Percentiles rank a stretch among this genome's conserved stretches.
phyloP scores from a whole-genome alignment of 2,113 vertebrate species.

The Mus pahari region DNA sequence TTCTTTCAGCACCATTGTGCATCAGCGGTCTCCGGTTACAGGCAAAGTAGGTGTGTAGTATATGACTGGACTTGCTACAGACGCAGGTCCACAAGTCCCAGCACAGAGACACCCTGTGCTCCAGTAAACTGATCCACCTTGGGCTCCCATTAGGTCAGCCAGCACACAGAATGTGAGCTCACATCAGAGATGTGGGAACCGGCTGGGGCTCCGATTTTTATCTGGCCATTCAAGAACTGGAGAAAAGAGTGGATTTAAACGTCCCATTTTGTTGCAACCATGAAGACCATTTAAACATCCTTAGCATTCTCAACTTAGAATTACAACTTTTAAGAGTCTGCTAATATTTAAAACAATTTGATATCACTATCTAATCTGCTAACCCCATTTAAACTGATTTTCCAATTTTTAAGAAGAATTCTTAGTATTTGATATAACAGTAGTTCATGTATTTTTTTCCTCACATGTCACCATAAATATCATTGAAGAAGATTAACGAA shows the following conservation, averaged over 20 bases:
- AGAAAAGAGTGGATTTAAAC: slow-evolving; percentile 67
- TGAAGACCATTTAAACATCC: slow-evolving; percentile 14
- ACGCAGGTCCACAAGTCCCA: slow-evolving; percentile 77
- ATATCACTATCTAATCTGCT: not conserved
- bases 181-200: slow-evolving; percentile 86
- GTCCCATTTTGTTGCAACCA: slow-evolving; percentile 35
- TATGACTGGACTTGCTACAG: slow-evolving; percentile 78
- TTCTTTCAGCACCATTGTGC: slow-evolving; percentile 83
- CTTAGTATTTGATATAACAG: not conserved
- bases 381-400: slow-evolving; percentile 3
- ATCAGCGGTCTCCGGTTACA: slow-evolving; percentile 84
- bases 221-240: slow-evolving; percentile 78
- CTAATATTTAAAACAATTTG: not conserved
- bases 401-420: not conserved
- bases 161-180: slow-evolving; percentile 74
- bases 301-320: not conserved
- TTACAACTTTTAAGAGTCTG: not conserved
- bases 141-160: slow-evolving; percentile 79
- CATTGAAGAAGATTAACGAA: not conserved
- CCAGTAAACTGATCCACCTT: slow-evolving; percentile 84
- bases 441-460: not conserved
- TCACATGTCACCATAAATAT: not conserved
- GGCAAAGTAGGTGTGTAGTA: slow-evolving; percentile 80
- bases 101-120: slow-evolving; percentile 87
- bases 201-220: slow-evolving; percentile 80